phyloP scores from a whole-genome alignment of 2,888 invertebrate species.

The Dugesia japonica region DNA sequence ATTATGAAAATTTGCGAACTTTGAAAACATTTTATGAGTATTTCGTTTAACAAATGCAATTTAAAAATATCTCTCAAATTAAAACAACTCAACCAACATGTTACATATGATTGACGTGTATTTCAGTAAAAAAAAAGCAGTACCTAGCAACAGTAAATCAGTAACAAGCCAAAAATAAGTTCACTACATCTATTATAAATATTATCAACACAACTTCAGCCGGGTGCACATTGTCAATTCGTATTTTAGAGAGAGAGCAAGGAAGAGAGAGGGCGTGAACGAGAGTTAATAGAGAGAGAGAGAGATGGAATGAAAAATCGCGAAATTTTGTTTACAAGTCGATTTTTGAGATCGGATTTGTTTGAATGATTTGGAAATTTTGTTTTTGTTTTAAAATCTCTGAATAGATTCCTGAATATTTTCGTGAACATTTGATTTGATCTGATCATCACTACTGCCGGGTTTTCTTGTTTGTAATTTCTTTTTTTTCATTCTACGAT shows the following conservation, averaged over 20 bases:
- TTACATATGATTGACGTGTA: no score
- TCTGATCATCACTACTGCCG: neutral
- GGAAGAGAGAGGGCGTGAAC: no score
- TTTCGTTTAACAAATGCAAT: no score
- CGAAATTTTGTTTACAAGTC: neutral
- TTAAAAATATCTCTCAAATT: no score
- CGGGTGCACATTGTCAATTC: constrained; percentile 20
- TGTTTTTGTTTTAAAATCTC: neutral
- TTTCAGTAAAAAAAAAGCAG: no score
- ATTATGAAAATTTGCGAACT: no score
- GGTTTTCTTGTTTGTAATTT: constrained; percentile 32
- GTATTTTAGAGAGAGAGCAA: neutral
- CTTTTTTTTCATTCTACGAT: constrained; percentile 35
- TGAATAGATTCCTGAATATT: constrained; percentile 4
- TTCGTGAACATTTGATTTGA: neutral
- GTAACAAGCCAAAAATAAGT: neutral
- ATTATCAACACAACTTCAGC: constrained; percentile 9
- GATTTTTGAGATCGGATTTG: neutral
- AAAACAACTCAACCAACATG: no score
- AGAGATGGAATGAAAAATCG: constrained; percentile 11
- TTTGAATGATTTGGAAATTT: neutral
- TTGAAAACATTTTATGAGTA: no score
- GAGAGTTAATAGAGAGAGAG: no score
- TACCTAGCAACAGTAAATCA: no score
- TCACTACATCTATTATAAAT: neutral